A percentile compares a stretch with the other conserved stretches of the same genome.
phyloP scores from a whole-genome alignment of 2,797 vertebrate species.

The Poliocrania exsul region DNA sequence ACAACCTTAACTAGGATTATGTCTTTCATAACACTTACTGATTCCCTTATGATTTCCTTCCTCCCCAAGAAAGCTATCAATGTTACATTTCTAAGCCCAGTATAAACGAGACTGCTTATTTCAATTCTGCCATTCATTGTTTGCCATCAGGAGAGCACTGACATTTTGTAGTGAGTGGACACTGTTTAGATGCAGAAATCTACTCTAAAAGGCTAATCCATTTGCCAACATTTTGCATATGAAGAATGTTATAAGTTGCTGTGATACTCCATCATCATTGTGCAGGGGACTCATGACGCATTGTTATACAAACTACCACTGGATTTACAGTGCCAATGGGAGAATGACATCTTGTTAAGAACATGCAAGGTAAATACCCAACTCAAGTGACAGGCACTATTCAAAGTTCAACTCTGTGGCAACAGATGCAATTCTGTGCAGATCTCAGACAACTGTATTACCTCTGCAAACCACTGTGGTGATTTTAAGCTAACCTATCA shows the following conservation, averaged over 20 bases:
- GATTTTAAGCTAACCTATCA: neutral
- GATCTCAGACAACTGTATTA: neutral
- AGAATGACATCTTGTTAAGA: neutral
- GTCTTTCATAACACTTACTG: neutral
- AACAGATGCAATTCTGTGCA: neutral
- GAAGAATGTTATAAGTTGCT: neutral
- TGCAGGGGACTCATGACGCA: neutral
- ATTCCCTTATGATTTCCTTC: neutral
- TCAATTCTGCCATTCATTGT: neutral
- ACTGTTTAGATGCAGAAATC: neutral
- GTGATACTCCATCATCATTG: neutral
- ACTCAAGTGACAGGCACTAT: neutral
- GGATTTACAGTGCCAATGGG: neutral
- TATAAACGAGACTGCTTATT: neutral
- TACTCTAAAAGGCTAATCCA: neutral
- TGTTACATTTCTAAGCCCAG: neutral
- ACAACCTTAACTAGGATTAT: neutral
- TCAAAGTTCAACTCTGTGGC: neutral
- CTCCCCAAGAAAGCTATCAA: neutral
- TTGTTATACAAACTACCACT: neutral
- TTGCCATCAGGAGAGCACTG: rapidly evolving
- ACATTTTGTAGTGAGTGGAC: neutral
- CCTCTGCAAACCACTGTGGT: neutral
- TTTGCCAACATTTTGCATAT: neutral
- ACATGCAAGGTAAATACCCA: neutral